Conservation (phyloP, 2,113 vertebrate species). For the Chrysochloris asiatica region DNA sequence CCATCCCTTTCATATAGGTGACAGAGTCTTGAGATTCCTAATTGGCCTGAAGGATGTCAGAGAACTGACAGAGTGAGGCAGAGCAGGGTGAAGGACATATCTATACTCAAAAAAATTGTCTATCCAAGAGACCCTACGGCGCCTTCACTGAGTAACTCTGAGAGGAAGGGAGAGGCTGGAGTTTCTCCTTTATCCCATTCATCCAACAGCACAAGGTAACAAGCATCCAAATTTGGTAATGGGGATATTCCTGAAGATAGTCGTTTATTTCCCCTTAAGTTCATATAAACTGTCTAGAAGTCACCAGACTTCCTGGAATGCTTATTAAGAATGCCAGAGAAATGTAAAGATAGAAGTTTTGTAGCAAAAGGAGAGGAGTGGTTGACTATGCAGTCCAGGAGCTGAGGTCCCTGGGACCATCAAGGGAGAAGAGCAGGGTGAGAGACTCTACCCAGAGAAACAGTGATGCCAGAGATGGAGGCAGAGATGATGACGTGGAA, state of each 20-base stretch:
- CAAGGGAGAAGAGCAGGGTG: too few species aligned
- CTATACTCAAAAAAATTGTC: neutral
- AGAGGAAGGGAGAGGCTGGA: neutral
- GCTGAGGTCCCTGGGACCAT: too few species aligned
- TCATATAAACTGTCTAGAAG: neutral
- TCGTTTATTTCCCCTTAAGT: neutral
- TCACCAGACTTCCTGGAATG: neutral
- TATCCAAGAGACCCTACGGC: neutral
- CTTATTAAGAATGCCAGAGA: neutral
- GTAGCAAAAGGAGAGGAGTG: too few species aligned
- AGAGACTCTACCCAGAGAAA: too few species aligned
- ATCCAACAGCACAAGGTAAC: neutral
- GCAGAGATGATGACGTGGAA: too few species aligned
- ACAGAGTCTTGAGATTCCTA: neutral
- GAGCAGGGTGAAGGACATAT: neutral
- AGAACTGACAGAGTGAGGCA: neutral
- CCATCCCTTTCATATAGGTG: neutral
- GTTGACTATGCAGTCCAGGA: too few species aligned
- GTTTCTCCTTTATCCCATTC: neutral
- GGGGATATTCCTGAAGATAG: neutral
- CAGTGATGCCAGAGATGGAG: too few species aligned
- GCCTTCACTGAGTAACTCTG: neutral
- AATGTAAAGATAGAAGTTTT: too few species aligned
- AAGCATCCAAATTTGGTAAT: neutral
- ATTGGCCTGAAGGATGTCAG: neutral